A percentile compares a stretch with the other conserved stretches of the same genome.
These are phyloP conservation scores for Elephantulus edwardii DNA, from an alignment of 2,113 vertebrate genomes.

Conservation along the genomic window DNA sequence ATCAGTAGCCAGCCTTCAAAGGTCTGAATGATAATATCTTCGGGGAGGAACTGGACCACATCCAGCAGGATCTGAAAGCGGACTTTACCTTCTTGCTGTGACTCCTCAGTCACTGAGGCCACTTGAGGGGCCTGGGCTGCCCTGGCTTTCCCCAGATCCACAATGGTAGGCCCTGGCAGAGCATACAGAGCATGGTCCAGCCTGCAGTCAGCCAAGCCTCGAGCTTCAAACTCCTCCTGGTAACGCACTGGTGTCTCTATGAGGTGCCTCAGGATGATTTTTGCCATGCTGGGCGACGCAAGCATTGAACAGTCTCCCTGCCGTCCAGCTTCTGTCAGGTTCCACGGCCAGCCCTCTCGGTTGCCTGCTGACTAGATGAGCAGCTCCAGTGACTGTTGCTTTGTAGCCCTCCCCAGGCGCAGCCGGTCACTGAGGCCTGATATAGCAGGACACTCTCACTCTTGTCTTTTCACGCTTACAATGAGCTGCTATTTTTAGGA, in stretches of 20 bases:
- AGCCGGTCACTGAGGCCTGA: conserved; percentile 57
- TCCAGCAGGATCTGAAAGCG: conserved; percentile 87
- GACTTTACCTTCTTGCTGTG: conserved; percentile 37
- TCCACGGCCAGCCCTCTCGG: not conserved
- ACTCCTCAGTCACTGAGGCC: rapidly evolving
- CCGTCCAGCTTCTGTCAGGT: not conserved
- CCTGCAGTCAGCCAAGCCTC: conserved; percentile 81
- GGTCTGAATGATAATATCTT: conserved; percentile 92
- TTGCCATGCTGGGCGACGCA: conserved; percentile 81
- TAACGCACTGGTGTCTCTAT: conserved; percentile 86
- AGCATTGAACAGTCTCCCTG: not conserved
- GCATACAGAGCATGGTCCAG: conserved; percentile 87
- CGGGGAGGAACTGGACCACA: conserved; percentile 88
- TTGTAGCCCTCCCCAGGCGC: conserved; percentile 74
- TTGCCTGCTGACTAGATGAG: not conserved
- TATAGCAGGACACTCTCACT: conserved; percentile 5
- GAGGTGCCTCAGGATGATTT: conserved; percentile 85
- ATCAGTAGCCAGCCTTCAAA: conserved; percentile 91
- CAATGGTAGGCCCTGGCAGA: conserved; percentile 84
- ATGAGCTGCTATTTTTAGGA: conserved; percentile 84
- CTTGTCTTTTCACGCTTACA: conserved; percentile 79
- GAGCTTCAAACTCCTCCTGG: conserved; percentile 81
- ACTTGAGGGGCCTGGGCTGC: rapidly evolving
- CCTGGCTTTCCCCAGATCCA: conserved; percentile 39
- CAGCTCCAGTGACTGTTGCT: conserved; percentile 25